Base-by-base conservation (phyloP, 2,888 invertebrate genomes). In the Stenodema calcarata region DNA sequence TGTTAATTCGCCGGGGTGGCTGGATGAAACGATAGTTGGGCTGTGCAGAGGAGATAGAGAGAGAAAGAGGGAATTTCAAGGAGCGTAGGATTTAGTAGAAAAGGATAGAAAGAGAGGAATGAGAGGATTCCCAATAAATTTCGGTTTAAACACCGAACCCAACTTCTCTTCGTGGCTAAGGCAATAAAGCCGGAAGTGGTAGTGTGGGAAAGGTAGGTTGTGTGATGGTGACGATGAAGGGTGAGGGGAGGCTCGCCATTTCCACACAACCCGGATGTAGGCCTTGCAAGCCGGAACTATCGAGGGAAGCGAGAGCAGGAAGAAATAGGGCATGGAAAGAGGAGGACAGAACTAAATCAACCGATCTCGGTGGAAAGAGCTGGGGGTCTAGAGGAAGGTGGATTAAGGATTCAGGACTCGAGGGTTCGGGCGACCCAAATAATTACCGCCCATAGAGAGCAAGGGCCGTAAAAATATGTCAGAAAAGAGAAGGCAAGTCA, bases 91-190 rank as follows among this genome's bases (percentile, higher is more conserved):
- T 78, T 42, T 44, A 42, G 18, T 44, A 23, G 44, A 30, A 41
- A 50, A 76, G 11, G 75, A 14, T 35, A 18, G 16, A 35, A 41
- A n/a, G 0, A 30, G 9, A 30, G 0, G 50, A 70, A 1, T 42
- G 41, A 41, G 41, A 23, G 44, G 84, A 84, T 84, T 84, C 73
- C 73, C 84, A 73, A 84, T 84, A 84, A 82, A 84, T 84, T 84
- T 73, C 42, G 75, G 84, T 75, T 84, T 84, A 84, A 84, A 84
- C 82, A 75, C 84, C 84, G 84, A 84, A 84, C 16, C 84, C 75
- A 27, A 27, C 47, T 70, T 27, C 28, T 47, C 84, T 80, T 14
- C 80, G 80, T 14, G 50, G 73, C 44, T 44, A 47, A 73, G 84
- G 84, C 73, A 84, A 84, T 84, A 84, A 84, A 84, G 84, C 84